phyloP scores from a whole-genome alignment of 2,888 invertebrate genomes.

The Chesias legatella region DNA sequence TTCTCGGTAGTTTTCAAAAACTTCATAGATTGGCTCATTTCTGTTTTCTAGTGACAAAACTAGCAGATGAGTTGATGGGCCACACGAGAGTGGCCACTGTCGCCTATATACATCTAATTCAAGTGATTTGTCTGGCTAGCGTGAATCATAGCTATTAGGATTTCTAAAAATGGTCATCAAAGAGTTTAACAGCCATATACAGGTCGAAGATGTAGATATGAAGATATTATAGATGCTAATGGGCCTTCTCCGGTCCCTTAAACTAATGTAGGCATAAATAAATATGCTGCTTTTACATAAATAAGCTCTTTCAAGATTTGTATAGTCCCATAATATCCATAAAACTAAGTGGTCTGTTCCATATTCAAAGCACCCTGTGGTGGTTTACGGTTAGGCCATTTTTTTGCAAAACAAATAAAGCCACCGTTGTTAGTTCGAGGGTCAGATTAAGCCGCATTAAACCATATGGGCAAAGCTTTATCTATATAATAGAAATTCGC shows the following conservation, averaged over 20 bases:
- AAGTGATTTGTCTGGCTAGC: no score
- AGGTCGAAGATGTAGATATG: no score
- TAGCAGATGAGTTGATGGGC: no score
- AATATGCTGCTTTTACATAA: neutral
- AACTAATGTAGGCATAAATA: slow-evolving; percentile 32
- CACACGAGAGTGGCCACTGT: no score
- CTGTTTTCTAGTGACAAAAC: no score
- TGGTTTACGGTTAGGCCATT: slow-evolving; percentile 17
- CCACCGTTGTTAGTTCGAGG: slow-evolving; percentile 37
- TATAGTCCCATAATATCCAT: slow-evolving; percentile 21
- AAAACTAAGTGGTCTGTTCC: slow-evolving; percentile 23
- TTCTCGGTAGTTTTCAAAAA: slow-evolving; percentile 51
- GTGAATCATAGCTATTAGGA: no score
- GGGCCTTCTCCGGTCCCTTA: slow-evolving; percentile 2
- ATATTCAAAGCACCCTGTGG: slow-evolving; percentile 19
- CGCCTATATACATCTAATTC: no score
- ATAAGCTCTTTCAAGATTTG: slow-evolving; percentile 23
- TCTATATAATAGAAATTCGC: slow-evolving; percentile 42
- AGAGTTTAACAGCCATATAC: no score
- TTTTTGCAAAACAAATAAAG: slow-evolving; percentile 36
- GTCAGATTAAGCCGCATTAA: slow-evolving; percentile 39
- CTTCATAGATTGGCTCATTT: no score
- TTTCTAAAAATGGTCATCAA: no score
- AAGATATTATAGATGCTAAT: no score
- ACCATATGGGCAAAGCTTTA: slow-evolving; percentile 47